phyloP scores from a whole-genome alignment of 2,888 invertebrate species.

The Rutpela maculata region DNA sequence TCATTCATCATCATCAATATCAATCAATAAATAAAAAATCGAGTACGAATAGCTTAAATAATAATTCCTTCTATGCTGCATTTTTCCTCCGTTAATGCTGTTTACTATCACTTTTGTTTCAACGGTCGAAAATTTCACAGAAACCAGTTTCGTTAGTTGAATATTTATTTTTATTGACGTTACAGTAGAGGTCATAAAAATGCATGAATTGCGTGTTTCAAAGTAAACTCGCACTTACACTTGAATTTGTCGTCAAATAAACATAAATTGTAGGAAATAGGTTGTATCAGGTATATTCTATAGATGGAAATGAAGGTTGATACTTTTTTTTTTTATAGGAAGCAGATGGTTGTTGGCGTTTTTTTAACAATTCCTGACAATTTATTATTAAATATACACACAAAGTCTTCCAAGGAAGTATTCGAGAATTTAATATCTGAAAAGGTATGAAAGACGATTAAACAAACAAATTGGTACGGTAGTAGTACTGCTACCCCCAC shows the following conservation, averaged over 20 bases:
- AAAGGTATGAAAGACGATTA: too few species aligned
- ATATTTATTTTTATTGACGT: neutral
- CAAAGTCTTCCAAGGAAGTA: too few species aligned
- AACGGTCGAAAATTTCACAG: conserved; percentile 10
- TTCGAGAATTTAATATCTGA: too few species aligned
- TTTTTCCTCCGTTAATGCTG: too few species aligned
- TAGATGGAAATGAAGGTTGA: neutral
- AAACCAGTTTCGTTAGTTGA: conserved; percentile 25
- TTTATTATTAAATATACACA: too few species aligned
- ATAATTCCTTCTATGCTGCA: too few species aligned
- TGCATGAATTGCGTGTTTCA: conserved; percentile 25
- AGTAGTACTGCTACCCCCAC: too few species aligned
- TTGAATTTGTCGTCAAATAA: conserved; percentile 22
- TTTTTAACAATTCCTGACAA: too few species aligned
- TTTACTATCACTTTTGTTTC: conserved; percentile 19
- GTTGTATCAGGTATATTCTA: conserved; percentile 12
- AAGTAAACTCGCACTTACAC: conserved; percentile 14
- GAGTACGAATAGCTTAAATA: too few species aligned
- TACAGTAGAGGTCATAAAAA: conserved; percentile 26
- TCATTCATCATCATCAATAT: neutral
- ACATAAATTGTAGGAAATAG: conserved; percentile 12
- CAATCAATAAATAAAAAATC: too few species aligned
- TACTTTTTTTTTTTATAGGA: neutral
- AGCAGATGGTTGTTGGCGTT: neutral
- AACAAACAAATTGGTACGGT: too few species aligned